Percentiles rank a stretch among this genome's conserved stretches.
Conservation (phyloP, 2,888 invertebrate species). For the Sesia bembeciformis region DNA sequence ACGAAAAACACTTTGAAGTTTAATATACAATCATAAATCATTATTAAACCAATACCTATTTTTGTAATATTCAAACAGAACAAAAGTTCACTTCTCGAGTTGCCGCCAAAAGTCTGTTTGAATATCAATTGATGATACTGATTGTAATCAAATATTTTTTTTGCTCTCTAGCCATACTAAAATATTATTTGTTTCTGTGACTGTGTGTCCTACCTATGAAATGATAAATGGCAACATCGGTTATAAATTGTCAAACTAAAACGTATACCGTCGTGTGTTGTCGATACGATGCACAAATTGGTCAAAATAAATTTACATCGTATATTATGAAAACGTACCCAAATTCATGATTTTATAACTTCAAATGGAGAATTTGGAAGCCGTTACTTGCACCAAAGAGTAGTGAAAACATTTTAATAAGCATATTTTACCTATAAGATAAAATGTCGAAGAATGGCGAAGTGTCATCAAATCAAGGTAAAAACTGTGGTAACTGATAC, state of each 20-base stretch:
- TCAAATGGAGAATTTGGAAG: constrained; percentile 55
- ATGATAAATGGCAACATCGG: not conserved
- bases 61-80: too few relatives aligned
- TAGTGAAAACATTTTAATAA: constrained; percentile 25
- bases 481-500: constrained; percentile 5
- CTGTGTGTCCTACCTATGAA: too few relatives aligned
- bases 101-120: too few relatives aligned
- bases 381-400: constrained; percentile 38
- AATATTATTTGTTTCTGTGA: too few relatives aligned
- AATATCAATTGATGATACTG: too few relatives aligned
- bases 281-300: constrained; percentile 30
- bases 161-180: too few relatives aligned
- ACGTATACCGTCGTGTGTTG: constrained; percentile 14
- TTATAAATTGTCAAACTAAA: not conserved
- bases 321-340: constrained; percentile 39
- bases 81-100: too few relatives aligned
- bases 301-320: constrained; percentile 21
- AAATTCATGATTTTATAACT: constrained; percentile 22
- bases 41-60: too few relatives aligned
- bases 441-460: constrained; percentile 84
- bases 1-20: too few relatives aligned
- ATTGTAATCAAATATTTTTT: too few relatives aligned
- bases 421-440: constrained; percentile 19
- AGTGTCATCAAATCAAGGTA: constrained; percentile 79
- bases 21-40: too few relatives aligned